These are phyloP conservation scores for Acronicta alni DNA, from an alignment of 2,888 invertebrate genomes.

Conservation along the genomic window DNA sequence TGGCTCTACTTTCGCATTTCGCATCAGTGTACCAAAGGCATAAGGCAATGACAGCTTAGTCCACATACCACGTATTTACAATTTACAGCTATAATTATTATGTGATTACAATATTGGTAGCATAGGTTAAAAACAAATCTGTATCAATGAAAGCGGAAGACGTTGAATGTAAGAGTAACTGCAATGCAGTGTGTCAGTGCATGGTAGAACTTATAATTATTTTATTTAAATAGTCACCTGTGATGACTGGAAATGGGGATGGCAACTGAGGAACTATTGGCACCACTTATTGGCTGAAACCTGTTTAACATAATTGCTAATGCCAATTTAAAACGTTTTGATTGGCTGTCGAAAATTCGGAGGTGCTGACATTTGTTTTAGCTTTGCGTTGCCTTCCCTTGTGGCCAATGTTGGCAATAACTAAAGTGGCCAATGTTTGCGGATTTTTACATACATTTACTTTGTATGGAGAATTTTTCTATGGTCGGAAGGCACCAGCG, in stretches of 20 bases:
- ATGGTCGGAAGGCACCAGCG: conserved; percentile 1
- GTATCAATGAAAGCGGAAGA: conserved; percentile 34
- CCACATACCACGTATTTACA: neutral
- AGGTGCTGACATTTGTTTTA: too few species aligned
- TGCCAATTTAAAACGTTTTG: too few species aligned
- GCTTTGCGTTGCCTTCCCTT: neutral
- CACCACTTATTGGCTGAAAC: too few species aligned
- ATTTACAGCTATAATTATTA: conserved; percentile 20
- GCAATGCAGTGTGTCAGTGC: conserved; percentile 69
- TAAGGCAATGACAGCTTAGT: neutral
- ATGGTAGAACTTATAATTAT: conserved; percentile 47
- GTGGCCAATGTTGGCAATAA: conserved; percentile 17
- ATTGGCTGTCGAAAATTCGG: too few species aligned
- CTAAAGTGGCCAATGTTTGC: conserved; percentile 19
- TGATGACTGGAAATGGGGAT: conserved; percentile 22
- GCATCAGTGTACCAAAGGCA: too few species aligned
- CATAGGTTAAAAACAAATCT: conserved; percentile 41
- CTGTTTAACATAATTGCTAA: too few species aligned
- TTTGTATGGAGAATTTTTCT: neutral
- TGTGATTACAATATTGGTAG: conserved; percentile 44
- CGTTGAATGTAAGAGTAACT: conserved; percentile 62
- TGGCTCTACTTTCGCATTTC: too few species aligned
- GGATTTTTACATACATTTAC: conserved; percentile 5
- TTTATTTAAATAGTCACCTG: conserved; percentile 27
- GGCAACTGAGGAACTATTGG: neutral